Evolutionary conservation across 1,140 invertebrate species (phyloP).

Genomic region (Coenobita brevimanus): DNA sequence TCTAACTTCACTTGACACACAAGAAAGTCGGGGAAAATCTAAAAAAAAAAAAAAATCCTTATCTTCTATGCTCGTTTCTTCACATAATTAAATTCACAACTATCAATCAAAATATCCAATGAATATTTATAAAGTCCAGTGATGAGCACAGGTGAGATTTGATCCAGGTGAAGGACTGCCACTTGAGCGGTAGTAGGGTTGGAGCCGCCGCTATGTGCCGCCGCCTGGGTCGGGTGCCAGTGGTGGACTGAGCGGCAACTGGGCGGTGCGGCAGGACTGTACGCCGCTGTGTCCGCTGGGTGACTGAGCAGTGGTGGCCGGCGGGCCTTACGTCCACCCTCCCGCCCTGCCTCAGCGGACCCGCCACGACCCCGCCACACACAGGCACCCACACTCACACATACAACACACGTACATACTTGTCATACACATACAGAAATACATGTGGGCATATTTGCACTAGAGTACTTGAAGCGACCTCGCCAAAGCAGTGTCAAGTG

Average conservation of each 20-base stretch:
- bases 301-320: conserved; percentile 57
- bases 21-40: background rate
- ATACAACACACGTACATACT: conserved; percentile 31
- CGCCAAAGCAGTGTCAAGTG: too few relatives aligned
- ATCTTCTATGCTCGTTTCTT: conserved; percentile 13
- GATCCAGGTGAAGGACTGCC: conserved; percentile 12
- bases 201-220: conserved; percentile 55
- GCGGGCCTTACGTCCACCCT: conserved; percentile 32
- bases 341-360: conserved; percentile 38
- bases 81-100: conserved; percentile 37
- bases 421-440: conserved; percentile 21
- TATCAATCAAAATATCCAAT: conserved; percentile 27
- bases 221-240: conserved; percentile 59
- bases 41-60: conserved; percentile 2
- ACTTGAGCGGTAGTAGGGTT: conserved; percentile 5
- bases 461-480: too few relatives aligned
- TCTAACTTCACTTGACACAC: conserved; percentile 38
- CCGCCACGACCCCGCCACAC: conserved; percentile 19
- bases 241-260: conserved; percentile 60
- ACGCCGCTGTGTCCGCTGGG: conserved; percentile 60
- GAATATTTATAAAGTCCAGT: background rate
- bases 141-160: conserved; percentile 18
- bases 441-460: conserved; percentile 2
- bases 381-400: conserved; percentile 25
- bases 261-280: conserved; percentile 47